These are phyloP conservation scores for Emydocephalus ijimae DNA, from an alignment of 2,113 vertebrate genomes.

Conservation along the genomic window DNA sequence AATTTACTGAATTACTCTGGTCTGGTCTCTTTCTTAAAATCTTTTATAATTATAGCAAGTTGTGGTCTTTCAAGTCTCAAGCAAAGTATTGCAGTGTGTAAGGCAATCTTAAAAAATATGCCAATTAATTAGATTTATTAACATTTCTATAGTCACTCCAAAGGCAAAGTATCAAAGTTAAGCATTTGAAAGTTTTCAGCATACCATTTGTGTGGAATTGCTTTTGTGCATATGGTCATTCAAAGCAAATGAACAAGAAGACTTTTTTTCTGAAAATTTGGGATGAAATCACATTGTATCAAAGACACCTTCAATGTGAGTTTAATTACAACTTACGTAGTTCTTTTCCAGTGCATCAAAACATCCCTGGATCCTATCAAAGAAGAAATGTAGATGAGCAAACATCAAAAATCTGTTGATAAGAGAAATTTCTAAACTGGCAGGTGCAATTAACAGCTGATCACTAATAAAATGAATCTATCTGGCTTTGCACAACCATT, in stretches of 20 bases:
- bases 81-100: background rate
- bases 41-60: background rate
- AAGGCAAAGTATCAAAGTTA: background rate
- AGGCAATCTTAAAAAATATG: background rate
- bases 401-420: conserved; percentile 23
- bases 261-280: background rate
- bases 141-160: background rate
- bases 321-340: conserved; percentile 69
- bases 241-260: background rate
- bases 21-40: background rate
- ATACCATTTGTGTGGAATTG: background rate
- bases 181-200: background rate
- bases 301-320: conserved; percentile 28
- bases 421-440: background rate
- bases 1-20: background rate
- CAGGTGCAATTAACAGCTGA: conserved; percentile 25
- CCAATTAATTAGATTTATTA: background rate
- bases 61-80: background rate
- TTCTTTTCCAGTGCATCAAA: conserved; percentile 76
- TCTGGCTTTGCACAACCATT: conserved; percentile 13
- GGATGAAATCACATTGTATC: conserved; percentile 36
- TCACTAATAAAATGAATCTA: conserved; percentile 10
- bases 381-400: conserved; percentile 54
- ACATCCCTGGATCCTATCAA: conserved; percentile 75
- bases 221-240: background rate